phyloP scores from a whole-genome alignment of 2,888 invertebrate species.

The Sabatieria punctata region DNA sequence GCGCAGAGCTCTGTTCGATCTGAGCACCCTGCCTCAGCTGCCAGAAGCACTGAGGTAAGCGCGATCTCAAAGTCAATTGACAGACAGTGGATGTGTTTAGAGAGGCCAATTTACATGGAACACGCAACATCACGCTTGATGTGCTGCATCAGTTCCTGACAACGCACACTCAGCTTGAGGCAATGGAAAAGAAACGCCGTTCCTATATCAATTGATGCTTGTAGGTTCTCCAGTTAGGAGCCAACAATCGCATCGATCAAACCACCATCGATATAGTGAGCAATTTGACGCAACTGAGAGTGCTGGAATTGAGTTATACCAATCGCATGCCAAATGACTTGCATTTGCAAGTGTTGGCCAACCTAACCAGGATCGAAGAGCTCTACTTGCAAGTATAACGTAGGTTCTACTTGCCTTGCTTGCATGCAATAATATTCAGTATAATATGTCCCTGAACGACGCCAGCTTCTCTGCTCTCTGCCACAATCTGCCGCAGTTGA shows the following conservation, averaged over 20 bases:
- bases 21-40: conserved; percentile 9
- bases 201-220: too few relatives aligned
- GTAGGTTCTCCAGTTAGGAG: too few relatives aligned
- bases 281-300: conserved; percentile 1
- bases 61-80: background rate
- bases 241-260: conserved; percentile 5
- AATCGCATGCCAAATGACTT: conserved; percentile 4
- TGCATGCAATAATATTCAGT: too few relatives aligned
- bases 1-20: conserved; percentile 12
- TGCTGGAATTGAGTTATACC: conserved; percentile 4
- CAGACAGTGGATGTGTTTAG: conserved; percentile 3
- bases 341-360: conserved; percentile 3
- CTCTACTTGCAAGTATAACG: conserved; percentile 6
- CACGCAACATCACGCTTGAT: conserved; percentile 7
- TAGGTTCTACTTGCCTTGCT: background rate
- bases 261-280: conserved; percentile 5
- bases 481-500: background rate
- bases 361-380: conserved; percentile 3
- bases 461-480: background rate
- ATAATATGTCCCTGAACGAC: background rate
- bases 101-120: conserved; percentile 10
- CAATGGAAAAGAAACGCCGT: conserved; percentile 10
- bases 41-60: conserved; percentile 7
- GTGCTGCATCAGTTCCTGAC: conserved; percentile 10
- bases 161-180: conserved; percentile 9